Evolutionary conservation across 2,888 invertebrate genomes (phyloP), one percentile per base, ranked within the genome.

Genomic region (Drosophila nr. perissopoda): DNA sequence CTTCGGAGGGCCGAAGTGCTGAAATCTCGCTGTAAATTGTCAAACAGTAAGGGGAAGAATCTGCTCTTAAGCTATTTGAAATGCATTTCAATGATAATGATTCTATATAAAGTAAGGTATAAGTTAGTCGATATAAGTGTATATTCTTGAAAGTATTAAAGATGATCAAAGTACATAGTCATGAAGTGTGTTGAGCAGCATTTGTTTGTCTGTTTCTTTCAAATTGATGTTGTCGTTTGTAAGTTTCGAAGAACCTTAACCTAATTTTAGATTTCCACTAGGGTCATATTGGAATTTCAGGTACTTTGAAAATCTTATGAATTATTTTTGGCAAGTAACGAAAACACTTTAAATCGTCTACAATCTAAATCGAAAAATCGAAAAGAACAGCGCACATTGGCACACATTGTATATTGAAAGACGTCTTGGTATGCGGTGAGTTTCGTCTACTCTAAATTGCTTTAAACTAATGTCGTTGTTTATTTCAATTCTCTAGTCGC

Each of bases 401-500:
- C 69, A 73, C 83, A 70, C 75, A 72, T 33, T 59, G 57, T 56
- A 61, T 72, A 79, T 83, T 88, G 82, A 88, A 86, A 80, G 72
- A 88, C 75, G 40, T 76, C 61, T 71, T 78, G 67, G 74, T 72
- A 74, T 82, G 75, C 70, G 71, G 65, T 73, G 85, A 82, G 72
- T 78, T 66, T n/a, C 10, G 18, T 52, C 71, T 84, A 84, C 73
- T 77, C 83, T 87, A 84, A 77, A 77, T 85, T 82, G 69, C 73
- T 74, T 76, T 86, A 80, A 84, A 83, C 86, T 90, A 90, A 82
- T 86, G 79, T 91, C 91, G 91, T 91, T 91, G 90, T 91, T 89
- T 84, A 78, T 38, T 83, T 86, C 79, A 89, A 69, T 69, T 70
- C 65, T 38, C 61, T 72, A 73, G 52, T 64, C 58, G 29, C 54